Evolutionary conservation across 2,113 vertebrate genomes (phyloP), one percentile per base, ranked within the genome.

Genomic region (Nycticryphes semicollaris): DNA sequence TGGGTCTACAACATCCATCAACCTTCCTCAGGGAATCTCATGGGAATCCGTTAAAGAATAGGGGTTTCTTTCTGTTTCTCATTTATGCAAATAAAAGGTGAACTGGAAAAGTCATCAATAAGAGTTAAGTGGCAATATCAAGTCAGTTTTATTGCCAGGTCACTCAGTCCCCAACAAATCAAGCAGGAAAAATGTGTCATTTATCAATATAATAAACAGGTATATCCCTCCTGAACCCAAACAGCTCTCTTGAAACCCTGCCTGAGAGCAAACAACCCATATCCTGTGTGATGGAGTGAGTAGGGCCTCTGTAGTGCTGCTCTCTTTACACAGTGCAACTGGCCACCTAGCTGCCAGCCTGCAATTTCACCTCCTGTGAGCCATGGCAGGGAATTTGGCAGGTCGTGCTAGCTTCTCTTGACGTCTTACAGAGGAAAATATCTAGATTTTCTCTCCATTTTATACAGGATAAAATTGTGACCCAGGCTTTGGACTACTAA

Each of bases 191-290:
- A 95, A 82, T 7, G 82, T 82, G 81, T 87, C 84, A 97, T 97
- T 97, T 96, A 96, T 98, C 97, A 96, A 85, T 68, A 85, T 96
- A 96, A 97, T 92, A 96, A 97, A 96, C 96, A 97, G 87, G 85
- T 82, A 57, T 90, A 89, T 78, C 10, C 35, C 87, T 96, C 81
- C 96, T 97, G 94, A 96, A 96, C 86, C 62, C 91, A 64, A 69
- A 86, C 60, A 90, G 89, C 69, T 93, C 87, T 91, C 84, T 92
- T 95, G 92, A 93, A 87, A 87, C 73, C 94, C 68, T 78, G 83
- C 59, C 89, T 88, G 67, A 6, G 23, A 91, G 93, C 47, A 85
- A 91, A 74, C 84, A 75, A 64, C 95, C 95, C 94, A 3, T 23
- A 35, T 76, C 30, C 43, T 95, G 95, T 88, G 74, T 92, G 64